These are phyloP conservation scores for Formica exsecta DNA, from an alignment of 1,140 invertebrate species.

Conservation along the genomic window DNA sequence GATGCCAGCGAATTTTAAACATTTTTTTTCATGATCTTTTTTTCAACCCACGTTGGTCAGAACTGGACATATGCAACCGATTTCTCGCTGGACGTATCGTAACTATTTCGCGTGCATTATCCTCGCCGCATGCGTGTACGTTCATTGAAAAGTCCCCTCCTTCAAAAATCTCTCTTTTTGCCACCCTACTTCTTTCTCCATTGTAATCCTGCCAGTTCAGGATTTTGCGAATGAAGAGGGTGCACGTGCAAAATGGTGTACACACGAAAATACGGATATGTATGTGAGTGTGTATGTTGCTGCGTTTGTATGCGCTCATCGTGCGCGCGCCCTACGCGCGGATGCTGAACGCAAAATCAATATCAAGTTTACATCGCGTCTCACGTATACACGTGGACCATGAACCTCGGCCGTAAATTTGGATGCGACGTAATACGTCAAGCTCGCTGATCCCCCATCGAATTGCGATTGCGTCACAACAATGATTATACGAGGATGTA, in stretches of 20 bases:
- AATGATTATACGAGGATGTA: neutral
- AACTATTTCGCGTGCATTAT: slow-evolving; percentile 16
- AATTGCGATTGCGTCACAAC: slow-evolving; percentile 38
- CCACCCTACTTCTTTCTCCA: slow-evolving; percentile 26
- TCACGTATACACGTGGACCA: slow-evolving; percentile 74
- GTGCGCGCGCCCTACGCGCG: slow-evolving; percentile 62
- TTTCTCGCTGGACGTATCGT: slow-evolving; percentile 6
- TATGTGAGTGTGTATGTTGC: too few species aligned
- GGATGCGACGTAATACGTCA: slow-evolving; percentile 3
- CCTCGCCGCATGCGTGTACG: neutral
- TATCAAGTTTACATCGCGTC: slow-evolving; percentile 77
- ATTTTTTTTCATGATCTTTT: neutral
- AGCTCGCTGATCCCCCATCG: neutral
- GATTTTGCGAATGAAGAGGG: slow-evolving; percentile 11
- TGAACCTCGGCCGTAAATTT: slow-evolving; percentile 22
- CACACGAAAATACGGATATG: neutral
- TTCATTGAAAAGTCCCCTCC: slow-evolving; percentile 42
- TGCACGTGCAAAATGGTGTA: slow-evolving; percentile 40
- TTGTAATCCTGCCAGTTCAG: slow-evolving; percentile 38
- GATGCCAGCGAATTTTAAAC: neutral
- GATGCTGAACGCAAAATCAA: slow-evolving; percentile 82
- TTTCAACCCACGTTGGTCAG: neutral
- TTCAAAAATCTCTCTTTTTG: neutral
- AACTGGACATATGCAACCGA: neutral
- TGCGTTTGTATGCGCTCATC: slow-evolving; percentile 30